Percentiles rank a stretch among this genome's conserved stretches.
phyloP scores from a whole-genome alignment of 2,888 invertebrate genomes.

The Creontiades dilutus region DNA sequence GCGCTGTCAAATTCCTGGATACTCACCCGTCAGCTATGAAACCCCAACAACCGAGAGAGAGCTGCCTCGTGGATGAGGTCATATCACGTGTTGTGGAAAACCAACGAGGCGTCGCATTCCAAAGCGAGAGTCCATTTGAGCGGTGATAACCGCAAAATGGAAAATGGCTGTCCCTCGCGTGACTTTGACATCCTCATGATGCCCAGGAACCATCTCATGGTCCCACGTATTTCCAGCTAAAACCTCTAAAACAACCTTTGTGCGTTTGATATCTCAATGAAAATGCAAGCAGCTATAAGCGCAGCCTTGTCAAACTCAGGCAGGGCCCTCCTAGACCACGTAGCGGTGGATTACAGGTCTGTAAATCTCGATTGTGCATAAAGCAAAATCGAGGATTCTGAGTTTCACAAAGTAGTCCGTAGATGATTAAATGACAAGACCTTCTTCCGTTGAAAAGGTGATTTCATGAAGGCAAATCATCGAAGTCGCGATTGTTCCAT shows the following conservation, averaged over 20 bases:
- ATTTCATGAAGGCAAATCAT: too few species aligned
- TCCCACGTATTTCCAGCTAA: background rate
- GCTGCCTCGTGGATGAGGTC: background rate
- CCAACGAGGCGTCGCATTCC: background rate
- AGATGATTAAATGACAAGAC: background rate
- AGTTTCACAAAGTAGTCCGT: background rate
- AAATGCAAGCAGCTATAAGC: background rate
- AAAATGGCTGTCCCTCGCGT: background rate
- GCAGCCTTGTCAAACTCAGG: background rate
- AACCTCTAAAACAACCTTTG: background rate
- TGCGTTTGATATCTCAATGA: background rate
- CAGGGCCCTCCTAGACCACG: too few species aligned
- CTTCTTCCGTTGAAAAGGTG: too few species aligned
- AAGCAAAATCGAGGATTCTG: too few species aligned
- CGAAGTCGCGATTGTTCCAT: too few species aligned
- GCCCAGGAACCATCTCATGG: background rate
- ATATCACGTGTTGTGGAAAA: constrained; percentile 2
- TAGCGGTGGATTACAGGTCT: too few species aligned
- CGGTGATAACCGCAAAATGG: background rate
- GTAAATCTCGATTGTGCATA: too few species aligned
- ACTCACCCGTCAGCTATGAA: background rate
- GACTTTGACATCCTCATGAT: background rate
- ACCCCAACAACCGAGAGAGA: background rate
- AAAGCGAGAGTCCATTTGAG: background rate
- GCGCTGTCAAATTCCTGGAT: background rate